Percentiles rank a stretch among this genome's conserved stretches.
Evolutionary conservation across 2,113 vertebrate genomes (phyloP).

Genomic region (Piprites chloris): DNA sequence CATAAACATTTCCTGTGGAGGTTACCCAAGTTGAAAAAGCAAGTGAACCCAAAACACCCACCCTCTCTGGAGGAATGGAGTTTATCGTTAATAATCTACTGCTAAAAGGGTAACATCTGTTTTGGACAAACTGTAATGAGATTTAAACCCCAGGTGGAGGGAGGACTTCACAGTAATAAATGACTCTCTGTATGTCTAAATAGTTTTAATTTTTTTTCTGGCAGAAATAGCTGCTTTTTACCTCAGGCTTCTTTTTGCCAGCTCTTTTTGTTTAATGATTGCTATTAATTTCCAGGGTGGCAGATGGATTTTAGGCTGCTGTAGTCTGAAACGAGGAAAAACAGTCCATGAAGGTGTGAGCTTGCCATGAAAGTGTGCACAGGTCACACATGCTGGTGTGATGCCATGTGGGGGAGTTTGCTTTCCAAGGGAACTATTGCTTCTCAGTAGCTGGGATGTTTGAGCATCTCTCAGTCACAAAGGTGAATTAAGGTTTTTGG

Average conservation of each 20-base stretch:
- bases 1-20: constrained; percentile 10
- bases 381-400: neutral
- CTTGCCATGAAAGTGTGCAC: neutral
- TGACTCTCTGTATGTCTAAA: constrained; percentile 72
- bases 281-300: constrained; percentile 74
- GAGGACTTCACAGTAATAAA: constrained; percentile 74
- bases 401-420: neutral
- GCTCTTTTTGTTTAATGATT: constrained; percentile 74
- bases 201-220: constrained; percentile 76
- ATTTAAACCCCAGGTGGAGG: constrained; percentile 75
- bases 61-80: constrained; percentile 62
- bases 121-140: constrained; percentile 79
- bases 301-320: constrained; percentile 68
- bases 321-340: constrained; percentile 51
- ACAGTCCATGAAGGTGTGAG: constrained; percentile 26
- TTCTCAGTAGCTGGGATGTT: neutral
- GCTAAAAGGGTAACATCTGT: constrained; percentile 80
- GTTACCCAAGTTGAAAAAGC: constrained; percentile 36
- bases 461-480: neutral
- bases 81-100: constrained; percentile 75
- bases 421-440: neutral
- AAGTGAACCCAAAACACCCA: constrained; percentile 33
- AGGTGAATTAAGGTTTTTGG: neutral
- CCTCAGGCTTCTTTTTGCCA: constrained; percentile 61
- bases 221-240: constrained; percentile 69